Base-by-base conservation (phyloP, 1,140 invertebrate species). In the Probaryconus sp. region DNA sequence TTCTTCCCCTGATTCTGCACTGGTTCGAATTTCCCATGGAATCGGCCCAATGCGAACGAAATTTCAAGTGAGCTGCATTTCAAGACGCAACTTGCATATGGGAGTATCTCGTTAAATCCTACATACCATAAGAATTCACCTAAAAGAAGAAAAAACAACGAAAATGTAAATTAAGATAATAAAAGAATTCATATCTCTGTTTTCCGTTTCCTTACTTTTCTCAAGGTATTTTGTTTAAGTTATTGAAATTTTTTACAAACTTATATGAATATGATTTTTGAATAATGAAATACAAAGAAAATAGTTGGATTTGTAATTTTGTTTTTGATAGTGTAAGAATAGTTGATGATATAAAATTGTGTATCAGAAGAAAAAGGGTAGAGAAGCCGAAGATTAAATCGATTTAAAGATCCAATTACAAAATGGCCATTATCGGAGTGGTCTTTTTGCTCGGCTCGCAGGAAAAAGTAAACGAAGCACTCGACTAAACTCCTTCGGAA, bases 371-470 rank as follows among this genome's bases (percentile, higher is more conserved):
- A 43, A 61, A 63, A 43, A 47, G 50, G 38, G 35, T 43, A 51
- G 51, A 64, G 51, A 45, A 72, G 50, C 51, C 64, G 35, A 72
- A 72, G 72, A 76, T 76, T 76, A 76, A 70, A 76, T 76, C 65
- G 72, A 76, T 76, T 76, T 65, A 70, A 65, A 70, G 72, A 76
- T 76, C 65, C 72, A 76, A 76, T 76, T 76, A 76, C 72, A 70
- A 70, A 76, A 65, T 76, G 53, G 72, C 60, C 65, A 69, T 75
- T 75, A 75, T 69, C 69, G 60, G 65, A 75, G 72, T 75, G 64
- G 65, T 75, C 72, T 76, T 76, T 76, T 69, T 65, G 67, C 60
- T 70, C 40, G 55, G 47, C 35, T 69, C 58, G 53, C 51, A 55
- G 58, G 60, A 61, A 69, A 75, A 68, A 69, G 72, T 75, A 75